A percentile compares a stretch with the other conserved stretches of the same genome.
Conservation (phyloP, 2,888 invertebrate species). For the Cyclophora punctaria region DNA sequence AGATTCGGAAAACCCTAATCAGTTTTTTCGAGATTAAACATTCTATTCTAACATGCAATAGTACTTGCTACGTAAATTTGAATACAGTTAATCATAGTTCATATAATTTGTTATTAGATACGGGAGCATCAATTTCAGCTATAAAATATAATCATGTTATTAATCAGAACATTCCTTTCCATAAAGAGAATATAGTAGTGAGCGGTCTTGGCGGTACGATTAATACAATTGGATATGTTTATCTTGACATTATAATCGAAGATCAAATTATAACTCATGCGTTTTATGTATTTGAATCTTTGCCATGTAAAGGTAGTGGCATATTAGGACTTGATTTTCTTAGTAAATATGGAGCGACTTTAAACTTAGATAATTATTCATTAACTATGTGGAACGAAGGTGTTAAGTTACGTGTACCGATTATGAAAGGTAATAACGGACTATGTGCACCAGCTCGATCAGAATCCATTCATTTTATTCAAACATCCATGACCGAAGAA, state of each 20-base stretch:
- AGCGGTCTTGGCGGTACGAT: conserved; percentile 3
- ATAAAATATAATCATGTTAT: not conserved
- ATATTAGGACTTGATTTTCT: conserved; percentile 17
- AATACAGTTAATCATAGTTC: too few species aligned
- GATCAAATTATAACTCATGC: not conserved
- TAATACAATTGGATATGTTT: conserved; percentile 1
- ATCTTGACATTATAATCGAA: not conserved
- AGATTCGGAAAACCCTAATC: too few species aligned
- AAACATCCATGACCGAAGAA: conserved; percentile 7
- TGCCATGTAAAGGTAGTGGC: conserved; percentile 6
- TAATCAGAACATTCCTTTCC: not conserved
- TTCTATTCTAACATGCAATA: too few species aligned
- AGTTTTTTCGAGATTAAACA: too few species aligned
- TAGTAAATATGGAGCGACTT: conserved; percentile 4
- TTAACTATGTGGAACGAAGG: not conserved
- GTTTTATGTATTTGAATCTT: conserved; percentile 5
- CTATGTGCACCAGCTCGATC: conserved; percentile 9
- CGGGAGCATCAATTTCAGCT: not conserved
- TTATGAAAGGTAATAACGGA: not conserved
- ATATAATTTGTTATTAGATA: not conserved
- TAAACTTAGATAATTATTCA: conserved; percentile 8
- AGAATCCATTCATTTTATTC: conserved; percentile 13
- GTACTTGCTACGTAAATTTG: too few species aligned
- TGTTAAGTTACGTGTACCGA: not conserved
- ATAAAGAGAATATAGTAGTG: not conserved